Evolutionary conservation across 2,888 invertebrate genomes (phyloP).

Genomic region (Gortyna flavago): DNA sequence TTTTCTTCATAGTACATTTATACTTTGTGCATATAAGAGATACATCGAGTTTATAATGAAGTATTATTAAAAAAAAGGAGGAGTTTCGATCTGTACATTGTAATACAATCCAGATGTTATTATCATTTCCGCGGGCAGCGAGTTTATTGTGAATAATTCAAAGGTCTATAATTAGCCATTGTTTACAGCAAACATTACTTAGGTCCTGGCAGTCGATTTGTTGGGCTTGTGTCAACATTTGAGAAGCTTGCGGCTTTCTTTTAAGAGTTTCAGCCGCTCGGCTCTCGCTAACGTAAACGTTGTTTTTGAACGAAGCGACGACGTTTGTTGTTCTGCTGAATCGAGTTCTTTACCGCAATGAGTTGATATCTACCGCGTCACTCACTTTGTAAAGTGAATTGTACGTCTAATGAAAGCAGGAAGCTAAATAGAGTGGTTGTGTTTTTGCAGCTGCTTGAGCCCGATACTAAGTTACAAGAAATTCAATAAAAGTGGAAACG

Average conservation of each 20-base stretch:
- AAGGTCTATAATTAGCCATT: constrained; percentile 66
- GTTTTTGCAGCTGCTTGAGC: constrained; percentile 21
- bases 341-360: constrained; percentile 55
- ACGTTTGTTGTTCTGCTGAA: constrained; percentile 62
- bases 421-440: constrained; percentile 12
- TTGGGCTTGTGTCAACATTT: constrained; percentile 71
- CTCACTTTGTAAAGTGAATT: constrained; percentile 30
- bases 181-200: constrained; percentile 69
- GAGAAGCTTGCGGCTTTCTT: constrained; percentile 60
- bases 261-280: constrained; percentile 59
- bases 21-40: no score
- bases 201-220: constrained; percentile 67
- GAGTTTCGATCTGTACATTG: background rate
- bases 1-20: no score
- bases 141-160: constrained; percentile 67
- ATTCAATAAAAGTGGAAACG: background rate
- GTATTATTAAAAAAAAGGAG: background rate
- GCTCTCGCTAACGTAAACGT: constrained; percentile 45
- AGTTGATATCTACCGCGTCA: constrained; percentile 41
- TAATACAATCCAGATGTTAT: constrained; percentile 17
- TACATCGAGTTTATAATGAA: no score
- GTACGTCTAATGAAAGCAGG: constrained; percentile 26
- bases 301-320: constrained; percentile 60
- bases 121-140: constrained; percentile 3
- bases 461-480: background rate